phyloP scores from a whole-genome alignment of 1,140 invertebrate species.

The Pseudoatta argentina region DNA sequence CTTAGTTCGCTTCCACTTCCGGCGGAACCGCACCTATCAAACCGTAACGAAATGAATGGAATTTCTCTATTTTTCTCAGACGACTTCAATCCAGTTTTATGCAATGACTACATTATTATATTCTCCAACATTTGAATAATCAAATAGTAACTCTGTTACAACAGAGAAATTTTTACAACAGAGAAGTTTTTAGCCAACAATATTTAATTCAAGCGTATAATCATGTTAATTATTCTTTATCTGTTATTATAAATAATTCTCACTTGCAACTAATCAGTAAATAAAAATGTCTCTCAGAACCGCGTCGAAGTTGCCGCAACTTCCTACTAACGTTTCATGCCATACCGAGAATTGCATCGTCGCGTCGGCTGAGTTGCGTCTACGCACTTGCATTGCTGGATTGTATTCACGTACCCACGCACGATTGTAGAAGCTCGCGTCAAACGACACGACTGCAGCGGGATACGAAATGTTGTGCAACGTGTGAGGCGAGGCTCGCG shows the following conservation, averaged over 20 bases:
- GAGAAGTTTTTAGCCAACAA: not conserved
- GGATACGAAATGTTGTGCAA: slow-evolving; percentile 58
- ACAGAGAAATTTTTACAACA: not conserved
- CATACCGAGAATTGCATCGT: slow-evolving; percentile 28
- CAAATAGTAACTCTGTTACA: not conserved
- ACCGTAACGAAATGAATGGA: slow-evolving; percentile 69
- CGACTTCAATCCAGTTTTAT: slow-evolving; percentile 40
- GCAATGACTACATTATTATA: slow-evolving; percentile 8
- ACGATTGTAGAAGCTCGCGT: slow-evolving; percentile 28
- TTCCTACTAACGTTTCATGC: slow-evolving; percentile 47
- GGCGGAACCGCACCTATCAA: slow-evolving; percentile 67
- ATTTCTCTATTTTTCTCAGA: slow-evolving; percentile 44
- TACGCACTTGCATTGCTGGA: slow-evolving; percentile 56
- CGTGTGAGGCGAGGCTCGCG: slow-evolving; percentile 47
- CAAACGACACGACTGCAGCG: slow-evolving; percentile 41
- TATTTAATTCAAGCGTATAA: not conserved
- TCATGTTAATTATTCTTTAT: not conserved
- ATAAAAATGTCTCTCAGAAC: slow-evolving; percentile 29
- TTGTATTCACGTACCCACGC: slow-evolving; percentile 60
- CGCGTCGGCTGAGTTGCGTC: slow-evolving; percentile 52
- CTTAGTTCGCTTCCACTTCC: slow-evolving; percentile 74
- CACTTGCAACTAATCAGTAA: not conserved
- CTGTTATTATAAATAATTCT: not conserved
- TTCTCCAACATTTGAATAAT: not conserved
- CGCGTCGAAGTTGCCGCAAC: slow-evolving; percentile 43